Evolutionary conservation across 2,113 vertebrate genomes (phyloP).

Genomic region (Phoenicopterus ruber): DNA sequence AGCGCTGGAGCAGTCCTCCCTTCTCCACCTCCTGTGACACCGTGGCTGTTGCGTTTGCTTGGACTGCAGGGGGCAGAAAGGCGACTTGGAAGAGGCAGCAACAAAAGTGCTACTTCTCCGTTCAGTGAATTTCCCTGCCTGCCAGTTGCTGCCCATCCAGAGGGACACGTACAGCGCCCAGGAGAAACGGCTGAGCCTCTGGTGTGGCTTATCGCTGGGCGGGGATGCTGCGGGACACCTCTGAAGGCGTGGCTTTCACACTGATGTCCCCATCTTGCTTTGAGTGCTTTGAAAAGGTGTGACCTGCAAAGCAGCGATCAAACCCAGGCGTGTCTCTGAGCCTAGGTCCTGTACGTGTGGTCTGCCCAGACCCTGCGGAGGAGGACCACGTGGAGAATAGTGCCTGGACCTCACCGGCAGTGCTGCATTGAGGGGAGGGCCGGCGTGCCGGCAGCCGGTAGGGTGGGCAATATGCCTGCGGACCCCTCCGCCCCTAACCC

Average conservation of each 20-base stretch:
- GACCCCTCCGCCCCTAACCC: not conserved
- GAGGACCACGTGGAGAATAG: not conserved
- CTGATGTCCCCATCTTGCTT: not conserved
- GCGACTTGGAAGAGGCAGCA: not conserved
- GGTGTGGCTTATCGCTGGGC: not conserved
- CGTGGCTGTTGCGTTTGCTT: not conserved
- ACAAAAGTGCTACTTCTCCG: not conserved
- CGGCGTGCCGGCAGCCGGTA: not conserved
- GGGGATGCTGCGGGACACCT: not conserved
- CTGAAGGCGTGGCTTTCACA: not conserved
- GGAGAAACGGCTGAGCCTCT: not conserved
- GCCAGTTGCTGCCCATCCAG: not conserved
- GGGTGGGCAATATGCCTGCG: accelerated
- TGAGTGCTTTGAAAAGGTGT: not conserved
- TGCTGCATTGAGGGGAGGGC: not conserved
- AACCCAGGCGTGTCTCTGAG: not conserved
- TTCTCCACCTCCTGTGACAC: not conserved
- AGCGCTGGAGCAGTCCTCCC: not conserved
- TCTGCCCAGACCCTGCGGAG: not conserved
- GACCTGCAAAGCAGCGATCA: not conserved
- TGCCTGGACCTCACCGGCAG: not conserved
- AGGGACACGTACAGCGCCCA: not conserved
- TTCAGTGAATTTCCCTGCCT: not conserved
- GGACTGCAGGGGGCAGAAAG: not conserved
- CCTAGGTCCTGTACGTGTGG: not conserved